Conservation (phyloP, 2,888 invertebrate species). For the Nemotelus pantherinus region DNA sequence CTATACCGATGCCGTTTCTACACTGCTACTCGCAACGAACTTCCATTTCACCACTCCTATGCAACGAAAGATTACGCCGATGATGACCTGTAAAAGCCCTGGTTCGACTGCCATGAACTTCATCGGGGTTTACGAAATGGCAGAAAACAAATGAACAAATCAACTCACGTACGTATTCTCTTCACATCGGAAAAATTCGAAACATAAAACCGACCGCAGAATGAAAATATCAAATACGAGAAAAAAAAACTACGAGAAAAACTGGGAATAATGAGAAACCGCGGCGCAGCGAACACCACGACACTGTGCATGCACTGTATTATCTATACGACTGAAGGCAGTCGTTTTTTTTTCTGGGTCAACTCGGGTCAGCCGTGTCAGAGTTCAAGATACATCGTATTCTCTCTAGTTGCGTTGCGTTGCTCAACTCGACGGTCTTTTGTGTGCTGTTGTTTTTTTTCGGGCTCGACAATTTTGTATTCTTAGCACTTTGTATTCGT, state of each 20-base stretch:
- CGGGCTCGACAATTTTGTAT: conserved; percentile 12
- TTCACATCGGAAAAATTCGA: conserved; percentile 22
- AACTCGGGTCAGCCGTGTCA: conserved; percentile 61
- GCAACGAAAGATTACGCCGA: no score
- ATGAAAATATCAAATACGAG: neutral
- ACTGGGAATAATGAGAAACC: neutral
- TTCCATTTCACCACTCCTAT: no score
- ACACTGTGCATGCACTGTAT: neutral
- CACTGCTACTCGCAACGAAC: no score
- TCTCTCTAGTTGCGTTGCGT: conserved; percentile 47
- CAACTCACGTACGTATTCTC: conserved; percentile 16
- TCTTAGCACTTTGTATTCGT: neutral
- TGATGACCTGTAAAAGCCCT: no score
- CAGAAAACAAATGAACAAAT: conserved; percentile 1
- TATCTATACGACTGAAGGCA: neutral
- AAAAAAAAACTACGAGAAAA: neutral
- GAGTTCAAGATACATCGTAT: conserved; percentile 60
- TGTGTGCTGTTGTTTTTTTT: no score
- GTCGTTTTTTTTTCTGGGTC: conserved; percentile 1
- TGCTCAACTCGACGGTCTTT: no score
- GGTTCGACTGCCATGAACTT: neutral
- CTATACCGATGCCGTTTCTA: no score
- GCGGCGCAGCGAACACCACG: conserved; percentile 1
- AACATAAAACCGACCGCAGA: neutral
- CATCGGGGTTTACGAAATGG: neutral